Conservation (phyloP, 2,888 invertebrate species). For the Orthosia cruda region DNA sequence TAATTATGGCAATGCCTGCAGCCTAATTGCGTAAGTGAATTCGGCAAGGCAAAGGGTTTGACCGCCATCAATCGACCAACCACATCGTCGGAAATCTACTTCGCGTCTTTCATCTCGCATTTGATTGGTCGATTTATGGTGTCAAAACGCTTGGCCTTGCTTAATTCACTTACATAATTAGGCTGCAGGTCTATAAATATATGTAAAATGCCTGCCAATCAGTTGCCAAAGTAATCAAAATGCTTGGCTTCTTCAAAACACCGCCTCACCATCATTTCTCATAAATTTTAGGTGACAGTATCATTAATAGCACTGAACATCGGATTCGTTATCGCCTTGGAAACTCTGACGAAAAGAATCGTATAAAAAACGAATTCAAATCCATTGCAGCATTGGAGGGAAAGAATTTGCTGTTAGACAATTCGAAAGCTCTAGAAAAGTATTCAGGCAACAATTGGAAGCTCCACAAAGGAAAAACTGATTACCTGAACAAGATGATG, state of each 20-base stretch:
- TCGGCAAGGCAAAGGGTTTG: too few species aligned
- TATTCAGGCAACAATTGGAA: conserved; percentile 84
- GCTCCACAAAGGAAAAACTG: conserved; percentile 76
- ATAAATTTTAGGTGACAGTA: conserved; percentile 83
- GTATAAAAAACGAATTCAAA: conserved; percentile 88
- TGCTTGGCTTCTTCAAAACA: conserved; percentile 10
- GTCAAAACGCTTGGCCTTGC: too few species aligned
- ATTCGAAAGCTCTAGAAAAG: conserved; percentile 75
- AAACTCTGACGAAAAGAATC: conserved; percentile 82
- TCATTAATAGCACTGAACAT: conserved; percentile 75
- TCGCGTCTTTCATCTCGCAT: too few species aligned
- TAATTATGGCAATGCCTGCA: neutral
- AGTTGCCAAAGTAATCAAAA: neutral
- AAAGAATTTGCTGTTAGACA: conserved; percentile 84
- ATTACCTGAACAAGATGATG: conserved; percentile 80
- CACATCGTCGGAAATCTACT: too few species aligned
- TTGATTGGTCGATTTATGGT: too few species aligned
- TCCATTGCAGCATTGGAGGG: conserved; percentile 87
- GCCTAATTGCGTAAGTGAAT: too few species aligned
- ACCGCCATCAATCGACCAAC: too few species aligned
- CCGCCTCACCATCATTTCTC: conserved; percentile 41
- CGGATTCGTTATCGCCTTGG: conserved; percentile 80
- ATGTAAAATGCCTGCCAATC: neutral
- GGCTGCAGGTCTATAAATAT: neutral
- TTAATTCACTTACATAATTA: too few species aligned